Evolutionary conservation across 1,140 invertebrate species (phyloP), one percentile per base, ranked within the genome.

Genomic region (Coptotermes formosanus): DNA sequence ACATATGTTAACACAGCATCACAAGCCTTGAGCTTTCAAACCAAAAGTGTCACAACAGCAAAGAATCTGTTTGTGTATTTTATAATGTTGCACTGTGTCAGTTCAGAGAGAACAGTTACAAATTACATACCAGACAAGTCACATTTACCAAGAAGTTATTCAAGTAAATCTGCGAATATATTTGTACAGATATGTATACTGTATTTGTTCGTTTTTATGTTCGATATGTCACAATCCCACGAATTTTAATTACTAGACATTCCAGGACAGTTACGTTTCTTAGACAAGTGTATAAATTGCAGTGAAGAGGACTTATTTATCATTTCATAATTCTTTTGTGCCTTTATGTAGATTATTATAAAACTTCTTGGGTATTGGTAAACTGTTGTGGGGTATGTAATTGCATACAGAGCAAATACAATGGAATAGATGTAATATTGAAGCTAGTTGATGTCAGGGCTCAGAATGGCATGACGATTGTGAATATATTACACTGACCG

Each of bases 71-170:
- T 75, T 16, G n/a, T 7, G 3, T 25, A 75, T 75, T 75, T 30
- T 75, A 7, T 75, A 7, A 75, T 75, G n/a, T 30, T 14, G 0
- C 64, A 75, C 64, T 55, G 14, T 75, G 64, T 75, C 64, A 30
- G 6, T 30, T 75, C n/a, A 25, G n/a, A 75, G 25, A 9, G n/a
- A 75, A 75, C 64, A n/a, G 64, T 75, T 30, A 75, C n/a, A 4
- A 75, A 75, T 75, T 75, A 75, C 64, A 75, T 75, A 75, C 64
- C 64, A n/a, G 64, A 30, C 64, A 75, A 75, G 64, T 75, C n/a
- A 75, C 25, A 75, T 75, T 30, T 75, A 30, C 64, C 25, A 75
- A 30, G 25, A n/a, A 75, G 64, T 75, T 75, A 30, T 75, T 8
- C n/a, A 75, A 8, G n/a, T 75, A 75, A 55, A 19, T 55, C 52